Evolutionary conservation across 2,888 invertebrate species (phyloP), one percentile per base, ranked within the genome.

Genomic region (Spodoptera littoralis): DNA sequence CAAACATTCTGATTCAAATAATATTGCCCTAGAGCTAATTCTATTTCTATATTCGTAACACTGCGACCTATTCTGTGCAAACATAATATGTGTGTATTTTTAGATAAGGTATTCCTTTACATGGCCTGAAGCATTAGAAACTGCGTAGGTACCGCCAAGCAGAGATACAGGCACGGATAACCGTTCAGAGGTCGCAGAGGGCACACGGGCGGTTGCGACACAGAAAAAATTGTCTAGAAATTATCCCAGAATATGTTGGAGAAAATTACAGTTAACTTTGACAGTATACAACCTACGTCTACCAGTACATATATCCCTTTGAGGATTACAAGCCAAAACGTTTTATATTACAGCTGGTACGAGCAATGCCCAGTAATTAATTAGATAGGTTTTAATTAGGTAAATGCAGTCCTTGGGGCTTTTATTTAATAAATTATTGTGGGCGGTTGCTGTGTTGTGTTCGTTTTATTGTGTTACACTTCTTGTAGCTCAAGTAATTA

Each of bases 371-470:
- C 41, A 12, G 30, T 72, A 62, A 67, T 72, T 67, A 62, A 71
- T 62, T 58, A 1, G 48, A 30, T 49, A 54, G 46, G 49, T 73
- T 60, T 67, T 72, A 71, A 71, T 71, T 67, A 71, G 52, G 46
- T 48, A 54, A 62, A 49, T 67, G 63, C 70, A 66, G 47, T 47
- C 70, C 62, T 52, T 13, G 12, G 68, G 68, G 73, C 58, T 43
- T 9, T 43, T 12, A 54, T 55, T 36, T 56, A 46, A 52, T 70
- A 61, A 54, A 61, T 48, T 52, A 56, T 9, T 18, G 53, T 42
- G 24, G 44, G 46, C 36, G 43, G 11, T 41, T n/a, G 18, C 46
- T 41, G 13, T 44, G 58, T 11, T 70, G 56, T 30, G 22, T 59
- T 47, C 47, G 47, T 4, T 30, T 43, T 47, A 36, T 46, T 18